Evolutionary conservation across 2,888 invertebrate species (phyloP).

Genomic region (Andrena trimmerana): DNA sequence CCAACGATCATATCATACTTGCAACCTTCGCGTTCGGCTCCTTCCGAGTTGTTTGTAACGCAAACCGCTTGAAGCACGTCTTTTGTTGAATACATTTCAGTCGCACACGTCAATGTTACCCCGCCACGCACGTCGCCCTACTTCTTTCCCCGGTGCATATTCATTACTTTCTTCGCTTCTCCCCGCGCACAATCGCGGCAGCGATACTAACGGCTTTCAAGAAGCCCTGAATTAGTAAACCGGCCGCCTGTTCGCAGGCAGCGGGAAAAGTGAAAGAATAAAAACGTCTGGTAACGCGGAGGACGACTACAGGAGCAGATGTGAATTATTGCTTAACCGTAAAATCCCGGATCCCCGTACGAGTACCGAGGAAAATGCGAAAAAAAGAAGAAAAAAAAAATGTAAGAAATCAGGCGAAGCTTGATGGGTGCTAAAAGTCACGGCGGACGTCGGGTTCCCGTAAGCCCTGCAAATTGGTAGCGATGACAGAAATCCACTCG

Average conservation of each 20-base stretch:
- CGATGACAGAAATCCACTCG: conserved; percentile 5
- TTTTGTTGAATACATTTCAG: conserved; percentile 16
- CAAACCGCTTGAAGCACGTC: not conserved
- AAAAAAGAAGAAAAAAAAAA: not conserved
- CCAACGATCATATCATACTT: not conserved
- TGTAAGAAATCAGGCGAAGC: not conserved
- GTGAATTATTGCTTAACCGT: conserved; percentile 27
- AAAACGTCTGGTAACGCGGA: not conserved
- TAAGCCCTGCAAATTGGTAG: not conserved
- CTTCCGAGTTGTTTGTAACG: conserved; percentile 10
- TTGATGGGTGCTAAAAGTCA: conserved; percentile 17
- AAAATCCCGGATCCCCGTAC: not conserved
- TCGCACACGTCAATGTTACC: not conserved
- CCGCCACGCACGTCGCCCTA: not conserved
- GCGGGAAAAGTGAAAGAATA: not conserved
- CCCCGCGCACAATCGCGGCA: not conserved
- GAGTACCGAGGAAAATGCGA: not conserved
- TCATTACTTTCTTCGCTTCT: conserved; percentile 1
- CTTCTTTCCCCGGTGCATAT: conserved; percentile 8
- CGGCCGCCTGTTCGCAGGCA: not conserved
- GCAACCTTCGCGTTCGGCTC: not conserved
- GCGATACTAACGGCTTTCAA: conserved; percentile 25
- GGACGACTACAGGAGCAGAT: not conserved
- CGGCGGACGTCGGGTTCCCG: conserved; percentile 4
- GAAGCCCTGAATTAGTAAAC: conserved; percentile 32